Evolutionary conservation across 2,797 vertebrate genomes (phyloP), one percentile per base, ranked within the genome.

Genomic region (Danio kyathit): DNA sequence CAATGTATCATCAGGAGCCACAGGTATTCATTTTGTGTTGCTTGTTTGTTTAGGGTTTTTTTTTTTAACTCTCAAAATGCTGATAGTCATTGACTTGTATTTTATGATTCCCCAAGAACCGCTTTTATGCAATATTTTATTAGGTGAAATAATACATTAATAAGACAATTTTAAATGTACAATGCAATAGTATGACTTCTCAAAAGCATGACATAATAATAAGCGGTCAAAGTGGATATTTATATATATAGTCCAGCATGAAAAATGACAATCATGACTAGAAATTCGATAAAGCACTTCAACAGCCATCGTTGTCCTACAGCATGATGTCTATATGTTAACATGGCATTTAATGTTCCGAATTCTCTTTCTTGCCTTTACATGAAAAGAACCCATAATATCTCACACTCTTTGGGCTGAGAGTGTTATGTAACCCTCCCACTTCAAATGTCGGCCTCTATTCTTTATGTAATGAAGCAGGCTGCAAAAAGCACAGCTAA

Each of bases 381-480:
- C 54, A 43, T 60, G 29, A 79, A 70, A 52, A 19, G 6, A 51
- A 61, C 21, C 46, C 44, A 41, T 79, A 70, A 60, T 70, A 70
- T 79, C 57, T 56, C 76, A 74, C 75, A 49, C 51, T 65, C 21
- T 69, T 83, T 73, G 63, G 49, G 51, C 71, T 19, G 29, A 57
- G 63, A 40, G 60, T 52, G 59, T 79, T 79, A 82, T 59, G 52
- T 82, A 82, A 79, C 65, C 67, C 54, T 43, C 81, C 74, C 57
- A 70, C 60, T 59, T 79, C 69, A 67, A 44, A 44, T 14, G 60
- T 61, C 13, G 16, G 59, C 43, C 74, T 77, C 74, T 56, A 52
- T 81, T 78, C 63, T 74, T 69, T n/a, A 59, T 74, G 74, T 65
- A 57, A 67, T 49, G 77, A 80, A 46, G 44, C 66, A 66, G 74